Conservation (phyloP, 1,140 invertebrate species). For the Bombus consobrinus region DNA sequence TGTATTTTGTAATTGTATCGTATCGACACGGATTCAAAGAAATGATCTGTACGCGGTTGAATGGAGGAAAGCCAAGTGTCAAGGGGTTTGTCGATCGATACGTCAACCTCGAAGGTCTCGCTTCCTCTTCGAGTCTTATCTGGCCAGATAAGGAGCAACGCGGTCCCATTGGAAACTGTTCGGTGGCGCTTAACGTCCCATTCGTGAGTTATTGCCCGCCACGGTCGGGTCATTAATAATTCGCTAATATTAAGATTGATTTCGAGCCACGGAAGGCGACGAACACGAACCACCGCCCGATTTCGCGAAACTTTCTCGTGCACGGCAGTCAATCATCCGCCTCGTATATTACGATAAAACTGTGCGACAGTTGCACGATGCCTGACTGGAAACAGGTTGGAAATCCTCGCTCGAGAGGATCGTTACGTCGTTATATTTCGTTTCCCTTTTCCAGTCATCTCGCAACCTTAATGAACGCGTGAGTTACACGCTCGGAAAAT, state of each 20-base stretch:
- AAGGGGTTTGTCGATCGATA: slow-evolving; percentile 12
- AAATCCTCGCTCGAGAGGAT: background rate
- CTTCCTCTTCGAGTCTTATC: slow-evolving; percentile 55
- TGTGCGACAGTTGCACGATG: background rate
- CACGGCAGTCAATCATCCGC: slow-evolving; percentile 36
- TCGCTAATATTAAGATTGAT: slow-evolving; percentile 67
- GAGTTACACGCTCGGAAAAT: background rate
- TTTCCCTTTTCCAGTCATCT: background rate
- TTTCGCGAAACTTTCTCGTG: slow-evolving; percentile 56
- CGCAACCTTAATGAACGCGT: background rate
- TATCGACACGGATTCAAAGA: background rate
- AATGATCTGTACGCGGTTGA: background rate
- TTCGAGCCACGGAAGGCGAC: slow-evolving; percentile 42
- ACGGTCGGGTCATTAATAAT: slow-evolving; percentile 63
- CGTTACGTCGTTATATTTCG: background rate
- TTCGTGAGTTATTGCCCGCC: slow-evolving; percentile 62
- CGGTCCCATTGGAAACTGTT: slow-evolving; percentile 66
- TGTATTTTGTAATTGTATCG: background rate
- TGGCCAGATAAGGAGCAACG: slow-evolving; percentile 55
- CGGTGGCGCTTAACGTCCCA: slow-evolving; percentile 61
- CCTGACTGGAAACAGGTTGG: background rate
- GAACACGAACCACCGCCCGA: slow-evolving; percentile 38
- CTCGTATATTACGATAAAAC: slow-evolving; percentile 8
- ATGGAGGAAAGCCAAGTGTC: background rate
- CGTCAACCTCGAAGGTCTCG: slow-evolving; percentile 7